Conservation (phyloP, 2,113 vertebrate species). For the Spilogale gracilis region DNA sequence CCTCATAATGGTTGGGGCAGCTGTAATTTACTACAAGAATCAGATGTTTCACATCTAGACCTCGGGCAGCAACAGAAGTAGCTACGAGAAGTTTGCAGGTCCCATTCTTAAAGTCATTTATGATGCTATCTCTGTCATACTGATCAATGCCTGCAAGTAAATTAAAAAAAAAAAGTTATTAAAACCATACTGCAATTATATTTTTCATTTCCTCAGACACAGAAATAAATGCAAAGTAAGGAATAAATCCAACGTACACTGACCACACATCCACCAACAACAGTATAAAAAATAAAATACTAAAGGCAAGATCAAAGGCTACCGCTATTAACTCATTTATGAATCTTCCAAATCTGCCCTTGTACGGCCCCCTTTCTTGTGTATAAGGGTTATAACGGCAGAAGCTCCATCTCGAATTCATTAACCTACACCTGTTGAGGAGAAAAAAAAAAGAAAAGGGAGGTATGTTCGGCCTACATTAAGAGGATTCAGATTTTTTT, state of each 20-base stretch:
- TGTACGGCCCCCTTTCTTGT: neutral
- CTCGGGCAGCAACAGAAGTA: slow-evolving; percentile 97
- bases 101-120: slow-evolving; percentile 98
- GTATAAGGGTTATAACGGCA: neutral
- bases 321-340: neutral
- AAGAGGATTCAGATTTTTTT: neutral
- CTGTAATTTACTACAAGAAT: slow-evolving; percentile 98
- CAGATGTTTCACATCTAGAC: slow-evolving; percentile 97
- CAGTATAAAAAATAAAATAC: slow-evolving; percentile 48
- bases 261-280: neutral
- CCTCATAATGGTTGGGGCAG: slow-evolving; percentile 99
- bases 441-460: neutral
- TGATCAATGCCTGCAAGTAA: slow-evolving; percentile 95
- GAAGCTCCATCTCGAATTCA: neutral
- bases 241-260: slow-evolving; percentile 15
- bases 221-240: slow-evolving; percentile 10
- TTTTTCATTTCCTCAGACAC: slow-evolving; percentile 42
- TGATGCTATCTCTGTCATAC: slow-evolving; percentile 99
- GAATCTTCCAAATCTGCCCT: neutral
- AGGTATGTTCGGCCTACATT: neutral
- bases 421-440: neutral
- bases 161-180: neutral
- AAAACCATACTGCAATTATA: slow-evolving; percentile 28
- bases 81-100: slow-evolving; percentile 97
- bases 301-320: neutral